phyloP scores from a whole-genome alignment of 1,140 invertebrate species.

The Kradibia gibbosae region DNA sequence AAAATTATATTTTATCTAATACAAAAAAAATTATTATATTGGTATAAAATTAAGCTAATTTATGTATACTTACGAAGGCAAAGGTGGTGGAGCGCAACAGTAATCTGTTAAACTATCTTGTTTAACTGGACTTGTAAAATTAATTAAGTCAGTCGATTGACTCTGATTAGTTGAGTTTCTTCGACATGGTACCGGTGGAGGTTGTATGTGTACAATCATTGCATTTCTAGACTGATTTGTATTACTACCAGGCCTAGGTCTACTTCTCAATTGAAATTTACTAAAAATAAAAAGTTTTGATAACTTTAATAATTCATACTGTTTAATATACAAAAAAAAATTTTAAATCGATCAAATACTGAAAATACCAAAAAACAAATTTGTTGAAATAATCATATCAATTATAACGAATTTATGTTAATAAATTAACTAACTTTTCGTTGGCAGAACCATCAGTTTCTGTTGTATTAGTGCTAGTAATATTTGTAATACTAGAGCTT shows the following conservation, averaged over 20 bases:
- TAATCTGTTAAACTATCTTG: conserved; percentile 67
- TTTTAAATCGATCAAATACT: neutral
- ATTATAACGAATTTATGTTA: neutral
- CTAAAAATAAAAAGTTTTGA: conserved; percentile 29
- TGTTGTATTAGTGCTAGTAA: conserved; percentile 53
- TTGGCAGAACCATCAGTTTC: conserved; percentile 57
- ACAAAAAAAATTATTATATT: neutral
- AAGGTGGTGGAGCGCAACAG: conserved; percentile 62
- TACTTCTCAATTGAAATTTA: conserved; percentile 68
- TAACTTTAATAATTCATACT: neutral
- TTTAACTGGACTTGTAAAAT: conserved; percentile 78
- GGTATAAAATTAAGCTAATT: conserved; percentile 37
- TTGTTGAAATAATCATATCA: no score
- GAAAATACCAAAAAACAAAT: neutral
- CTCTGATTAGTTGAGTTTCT: conserved; percentile 70
- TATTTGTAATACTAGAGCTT: conserved; percentile 42
- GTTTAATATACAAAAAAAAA: neutral
- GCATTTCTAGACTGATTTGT: conserved; percentile 66
- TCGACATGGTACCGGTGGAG: conserved; percentile 71
- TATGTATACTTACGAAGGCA: conserved; percentile 62
- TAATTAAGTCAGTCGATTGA: conserved; percentile 80
- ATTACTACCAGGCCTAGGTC: conserved; percentile 74
- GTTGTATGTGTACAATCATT: conserved; percentile 72
- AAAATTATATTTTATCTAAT: neutral
- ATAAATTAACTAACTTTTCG: conserved; percentile 59